phyloP scores from a whole-genome alignment of 2,113 vertebrate species.

The Lagenorhynchus albirostris region DNA sequence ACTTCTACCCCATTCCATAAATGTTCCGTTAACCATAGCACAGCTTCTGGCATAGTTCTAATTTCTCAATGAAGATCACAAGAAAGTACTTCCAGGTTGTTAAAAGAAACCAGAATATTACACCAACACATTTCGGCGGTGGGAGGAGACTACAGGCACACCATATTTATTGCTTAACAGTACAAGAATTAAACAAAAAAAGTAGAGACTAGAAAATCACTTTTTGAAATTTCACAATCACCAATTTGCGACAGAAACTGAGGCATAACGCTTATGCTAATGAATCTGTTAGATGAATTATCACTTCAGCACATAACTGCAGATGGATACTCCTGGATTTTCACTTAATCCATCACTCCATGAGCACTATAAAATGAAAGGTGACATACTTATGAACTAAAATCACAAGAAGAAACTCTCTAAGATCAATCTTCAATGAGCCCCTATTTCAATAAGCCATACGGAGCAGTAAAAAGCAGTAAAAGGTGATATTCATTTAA shows the following conservation, averaged over 20 bases:
- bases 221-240: slow-evolving; percentile 58
- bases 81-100: neutral
- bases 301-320: neutral
- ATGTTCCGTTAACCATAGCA: neutral
- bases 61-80: neutral
- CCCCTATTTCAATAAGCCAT: neutral
- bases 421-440: neutral
- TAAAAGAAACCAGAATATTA: neutral
- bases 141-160: slow-evolving; percentile 14
- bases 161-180: neutral
- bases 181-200: slow-evolving; percentile 35
- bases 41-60: neutral
- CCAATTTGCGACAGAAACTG: slow-evolving; percentile 9
- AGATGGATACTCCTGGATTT: neutral
- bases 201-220: slow-evolving; percentile 10
- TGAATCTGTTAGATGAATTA: neutral
- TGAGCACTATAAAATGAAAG: neutral
- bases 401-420: slow-evolving; percentile 36
- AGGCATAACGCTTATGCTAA: neutral
- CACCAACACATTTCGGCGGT: neutral
- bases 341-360: neutral
- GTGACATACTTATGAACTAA: neutral
- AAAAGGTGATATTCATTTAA: slow-evolving; percentile 37
- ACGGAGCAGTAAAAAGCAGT: slow-evolving; percentile 33
- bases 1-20: neutral